phyloP scores from a whole-genome alignment of 2,888 invertebrate genomes.

The Trichopria drosophilae region DNA sequence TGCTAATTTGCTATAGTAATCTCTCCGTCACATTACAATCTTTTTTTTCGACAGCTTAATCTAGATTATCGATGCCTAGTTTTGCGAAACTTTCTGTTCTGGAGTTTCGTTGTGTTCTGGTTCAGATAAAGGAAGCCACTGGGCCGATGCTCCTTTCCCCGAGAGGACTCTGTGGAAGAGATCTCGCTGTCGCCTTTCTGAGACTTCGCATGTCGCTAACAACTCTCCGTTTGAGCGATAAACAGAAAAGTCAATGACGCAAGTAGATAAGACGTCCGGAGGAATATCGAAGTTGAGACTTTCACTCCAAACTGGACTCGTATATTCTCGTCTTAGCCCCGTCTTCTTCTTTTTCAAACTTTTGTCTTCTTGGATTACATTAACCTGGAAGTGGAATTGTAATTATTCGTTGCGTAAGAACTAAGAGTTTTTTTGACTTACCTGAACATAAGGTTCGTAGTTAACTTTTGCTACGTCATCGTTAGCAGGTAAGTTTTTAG shows the following conservation, averaged over 20 bases:
- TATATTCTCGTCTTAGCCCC: conserved; percentile 57
- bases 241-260: conserved; percentile 64
- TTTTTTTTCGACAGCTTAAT: conserved; percentile 17
- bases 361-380: conserved; percentile 57
- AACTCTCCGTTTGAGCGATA: conserved; percentile 67
- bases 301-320: conserved; percentile 62
- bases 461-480: conserved; percentile 43
- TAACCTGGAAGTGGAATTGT: conserved; percentile 40
- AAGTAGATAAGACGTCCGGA: conserved; percentile 63
- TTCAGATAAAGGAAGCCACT: conserved; percentile 64
- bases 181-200: conserved; percentile 55
- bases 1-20: too few species aligned
- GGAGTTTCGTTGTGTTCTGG: conserved; percentile 37
- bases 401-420: not conserved
- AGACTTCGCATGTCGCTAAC: conserved; percentile 62
- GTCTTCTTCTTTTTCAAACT: conserved; percentile 61
- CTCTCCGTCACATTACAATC: too few species aligned
- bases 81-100: conserved; percentile 32
- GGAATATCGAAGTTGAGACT: conserved; percentile 60
- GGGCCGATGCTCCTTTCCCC: conserved; percentile 64
- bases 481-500: conserved; percentile 57
- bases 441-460: conserved; percentile 62
- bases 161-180: conserved; percentile 64
- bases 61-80: conserved; percentile 21
- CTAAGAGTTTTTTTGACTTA: conserved; percentile 31